Evolutionary conservation across 2,888 invertebrate species (phyloP), one percentile per base, ranked within the genome.

Genomic region (Acleris holmiana): DNA sequence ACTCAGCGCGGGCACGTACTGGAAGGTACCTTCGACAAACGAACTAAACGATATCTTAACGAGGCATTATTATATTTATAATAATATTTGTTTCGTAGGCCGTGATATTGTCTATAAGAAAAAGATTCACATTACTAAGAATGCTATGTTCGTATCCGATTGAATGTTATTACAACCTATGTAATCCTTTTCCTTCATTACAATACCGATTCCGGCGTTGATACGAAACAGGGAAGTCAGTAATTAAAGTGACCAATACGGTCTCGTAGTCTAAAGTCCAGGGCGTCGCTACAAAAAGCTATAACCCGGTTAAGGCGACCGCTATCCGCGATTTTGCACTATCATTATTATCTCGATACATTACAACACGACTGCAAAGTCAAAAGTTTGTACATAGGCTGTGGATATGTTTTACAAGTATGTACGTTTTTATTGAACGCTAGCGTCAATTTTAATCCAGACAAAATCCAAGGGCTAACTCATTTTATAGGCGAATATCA

Each of bases 101-200:
- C 89, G 79, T 82, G 74, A 80, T 85, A 85, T 84, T 86, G 83
- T 85, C 85, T 70, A 75, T 72, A 76, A 77, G 72, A 69, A 68
- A 69, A 67, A 61, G 53, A 63, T 47, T 41, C 49, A 59, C 54
- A 50, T 61, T 56, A 55, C 55, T 46, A 49, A n/a, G 6, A 17
- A 7, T n/a, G 17, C 44, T 13, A 35, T 4, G 44, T 25, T 47
- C 41, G 17, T 44, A 41, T 48, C 48, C n/a, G 40, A 29, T 41
- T 21, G 17, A 47, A 59, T 19, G 17, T 19, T 54, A 58, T 53
- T 40, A 41, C 41, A 64, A 59, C 25, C 25, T 53, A 25, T 25
- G 35, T 19, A 47, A 53, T 47, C 17, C 17, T 18, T 54, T 54
- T 44, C 23, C 7, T 19, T 35, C 10, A 13, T 35, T 35, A 13